Evolutionary conservation across 92 coral and sea anemone genomes (phyloP).

Genomic region (Nematostella vectensis): DNA sequence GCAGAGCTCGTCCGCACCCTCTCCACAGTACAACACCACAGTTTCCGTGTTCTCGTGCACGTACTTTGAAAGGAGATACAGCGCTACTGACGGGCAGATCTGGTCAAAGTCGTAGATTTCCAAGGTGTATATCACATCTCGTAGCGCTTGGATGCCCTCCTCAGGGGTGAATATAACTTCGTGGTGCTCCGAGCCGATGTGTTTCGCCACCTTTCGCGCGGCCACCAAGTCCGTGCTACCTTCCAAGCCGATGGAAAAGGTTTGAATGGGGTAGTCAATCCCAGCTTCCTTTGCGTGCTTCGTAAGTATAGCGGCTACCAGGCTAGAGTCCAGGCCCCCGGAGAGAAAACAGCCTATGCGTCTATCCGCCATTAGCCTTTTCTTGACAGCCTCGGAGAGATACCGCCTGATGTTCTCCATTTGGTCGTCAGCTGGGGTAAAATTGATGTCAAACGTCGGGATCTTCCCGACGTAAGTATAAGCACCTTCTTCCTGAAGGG

Average conservation of each 20-base stretch:
- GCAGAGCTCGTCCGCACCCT: conserved; percentile 39
- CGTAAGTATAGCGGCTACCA: conserved; percentile 24
- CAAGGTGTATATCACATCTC: conserved; percentile 34
- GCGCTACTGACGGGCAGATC: conserved; percentile 21
- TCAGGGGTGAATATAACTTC: conserved; percentile 41
- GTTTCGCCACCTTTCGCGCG: conserved; percentile 44
- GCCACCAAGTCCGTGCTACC: conserved; percentile 52
- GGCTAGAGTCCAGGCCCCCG: conserved; percentile 44
- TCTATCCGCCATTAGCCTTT: conserved; percentile 25
- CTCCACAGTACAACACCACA: conserved; percentile 33
- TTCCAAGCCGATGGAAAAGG: conserved; percentile 39
- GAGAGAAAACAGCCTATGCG: conserved; percentile 39
- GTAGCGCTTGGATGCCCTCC: conserved; percentile 37
- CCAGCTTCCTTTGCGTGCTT: conserved; percentile 32
- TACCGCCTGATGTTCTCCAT: conserved; percentile 26
- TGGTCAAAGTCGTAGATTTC: conserved; percentile 31
- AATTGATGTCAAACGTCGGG: conserved; percentile 22
- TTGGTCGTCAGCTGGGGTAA: conserved; percentile 12
- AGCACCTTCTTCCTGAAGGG: conserved; percentile 15
- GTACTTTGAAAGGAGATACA: conserved; percentile 31
- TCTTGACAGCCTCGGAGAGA: conserved; percentile 36
- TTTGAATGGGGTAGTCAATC: conserved; percentile 10
- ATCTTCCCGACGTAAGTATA: conserved; percentile 33
- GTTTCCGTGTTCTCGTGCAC: conserved; percentile 43
- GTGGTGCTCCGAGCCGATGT: conserved; percentile 41